A percentile compares a stretch with the other conserved stretches of the same genome.
phyloP scores from a whole-genome alignment of 2,113 vertebrate genomes.

The Rallus limicola region DNA sequence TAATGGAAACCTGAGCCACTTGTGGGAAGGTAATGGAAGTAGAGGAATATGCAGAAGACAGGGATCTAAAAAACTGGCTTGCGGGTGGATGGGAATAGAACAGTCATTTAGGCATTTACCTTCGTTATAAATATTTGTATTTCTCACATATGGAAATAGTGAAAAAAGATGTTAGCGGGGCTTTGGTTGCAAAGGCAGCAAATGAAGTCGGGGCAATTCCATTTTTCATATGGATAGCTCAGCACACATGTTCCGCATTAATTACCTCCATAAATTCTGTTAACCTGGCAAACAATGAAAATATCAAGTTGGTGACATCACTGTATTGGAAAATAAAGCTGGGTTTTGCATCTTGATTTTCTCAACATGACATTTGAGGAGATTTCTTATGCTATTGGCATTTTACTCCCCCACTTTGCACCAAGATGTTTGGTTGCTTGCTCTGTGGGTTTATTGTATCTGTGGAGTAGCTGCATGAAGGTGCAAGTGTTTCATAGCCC shows the following conservation, averaged over 20 bases:
- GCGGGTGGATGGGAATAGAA: neutral
- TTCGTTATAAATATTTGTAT: conserved; percentile 66
- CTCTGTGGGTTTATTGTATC: conserved; percentile 25
- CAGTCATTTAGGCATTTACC: conserved; percentile 42
- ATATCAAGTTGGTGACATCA: conserved; percentile 79
- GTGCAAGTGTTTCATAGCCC: neutral
- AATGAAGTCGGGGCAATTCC: conserved; percentile 70
- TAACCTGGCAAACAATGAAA: conserved; percentile 80
- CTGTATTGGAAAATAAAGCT: conserved; percentile 69
- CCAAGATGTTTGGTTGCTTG: neutral
- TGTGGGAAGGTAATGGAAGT: neutral
- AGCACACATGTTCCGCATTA: conserved; percentile 81
- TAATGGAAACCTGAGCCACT: neutral
- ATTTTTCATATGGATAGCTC: conserved; percentile 71
- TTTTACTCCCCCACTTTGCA: neutral
- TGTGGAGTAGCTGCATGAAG: neutral
- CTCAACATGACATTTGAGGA: conserved; percentile 45
- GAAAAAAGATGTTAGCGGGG: conserved; percentile 61
- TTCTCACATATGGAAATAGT: conserved; percentile 56
- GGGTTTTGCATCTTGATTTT: conserved; percentile 69
- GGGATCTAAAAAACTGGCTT: neutral
- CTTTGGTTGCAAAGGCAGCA: conserved; percentile 70
- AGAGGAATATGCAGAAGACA: neutral
- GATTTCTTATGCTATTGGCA: neutral
- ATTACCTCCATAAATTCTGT: conserved; percentile 82